Evolutionary conservation across 2,113 vertebrate species (phyloP), one percentile per base, ranked within the genome.

Genomic region (Panthera uncia): DNA sequence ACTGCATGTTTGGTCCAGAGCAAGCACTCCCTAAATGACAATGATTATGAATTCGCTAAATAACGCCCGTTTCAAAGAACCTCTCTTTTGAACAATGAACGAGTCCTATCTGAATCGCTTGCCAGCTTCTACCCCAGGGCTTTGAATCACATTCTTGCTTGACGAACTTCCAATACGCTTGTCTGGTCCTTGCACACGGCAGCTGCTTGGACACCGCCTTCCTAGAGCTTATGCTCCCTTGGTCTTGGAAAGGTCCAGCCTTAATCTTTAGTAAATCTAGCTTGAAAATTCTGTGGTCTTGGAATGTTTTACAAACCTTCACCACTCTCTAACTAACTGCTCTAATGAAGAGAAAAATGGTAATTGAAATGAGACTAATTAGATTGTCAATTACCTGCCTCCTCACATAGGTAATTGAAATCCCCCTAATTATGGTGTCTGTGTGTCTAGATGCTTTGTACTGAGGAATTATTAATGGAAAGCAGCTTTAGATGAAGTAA

Each of bases 261-360:
- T 94, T 92, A 92, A 90, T 94, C 90, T 96, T 93, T 57, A 82
- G 84, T 50, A 97, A 94, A 97, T 97, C 61, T 97, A 83, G 89
- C 48, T 80, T 87, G 94, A 95, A 96, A 97, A 96, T 96, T 25
- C 94, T 71, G 15, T 94, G 97, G 91, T 86, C 86, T 96, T 91
- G 73, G 27, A 97, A 89, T 89, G 96, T 97, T 98, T 98, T 95
- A 98, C 89, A 94, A 91, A 95, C 79, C 93, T 95, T 93, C 79
- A 50, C 50, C 38, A 92, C 90, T 97, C 86, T 98, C 94, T 94
- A 95, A 97, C 97, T 96, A 98, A 98, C 96, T 98, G 97, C 97
- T 98, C 97, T 97, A 98, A 98, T 98, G 98, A 98, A 98, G 97
- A 98, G 97, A 98, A 98, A 98, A 98, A 98, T 97, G 98, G 97